phyloP scores from a whole-genome alignment of 2,888 invertebrate species.

The Volucella bombylans region DNA sequence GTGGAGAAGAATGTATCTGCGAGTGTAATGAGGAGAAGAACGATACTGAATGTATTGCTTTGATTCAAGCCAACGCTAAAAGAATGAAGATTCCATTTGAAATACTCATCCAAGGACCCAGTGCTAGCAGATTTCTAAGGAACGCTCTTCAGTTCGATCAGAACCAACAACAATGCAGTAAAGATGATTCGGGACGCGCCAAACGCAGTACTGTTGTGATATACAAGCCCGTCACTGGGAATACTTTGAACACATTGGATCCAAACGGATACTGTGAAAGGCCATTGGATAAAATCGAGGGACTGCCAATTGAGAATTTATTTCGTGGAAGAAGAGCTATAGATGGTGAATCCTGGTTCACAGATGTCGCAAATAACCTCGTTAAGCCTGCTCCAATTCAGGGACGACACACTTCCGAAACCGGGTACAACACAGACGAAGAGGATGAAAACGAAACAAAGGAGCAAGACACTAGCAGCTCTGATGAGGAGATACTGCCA shows the following conservation, averaged over 20 bases:
- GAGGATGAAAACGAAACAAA: neutral
- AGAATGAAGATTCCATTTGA: constrained; percentile 79
- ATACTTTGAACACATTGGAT: constrained; percentile 39
- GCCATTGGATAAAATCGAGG: constrained; percentile 32
- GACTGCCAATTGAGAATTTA: constrained; percentile 15
- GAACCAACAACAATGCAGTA: constrained; percentile 72
- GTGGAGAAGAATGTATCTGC: constrained; percentile 82
- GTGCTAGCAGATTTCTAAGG: constrained; percentile 79
- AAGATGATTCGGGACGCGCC: constrained; percentile 72
- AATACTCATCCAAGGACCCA: constrained; percentile 81
- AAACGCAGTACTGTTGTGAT: constrained; percentile 80
- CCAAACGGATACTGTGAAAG: constrained; percentile 68
- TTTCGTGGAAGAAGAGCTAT: constrained; percentile 77
- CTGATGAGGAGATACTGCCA: constrained; percentile 26
- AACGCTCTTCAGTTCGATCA: constrained; percentile 80
- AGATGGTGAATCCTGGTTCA: constrained; percentile 79
- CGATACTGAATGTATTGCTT: constrained; percentile 79
- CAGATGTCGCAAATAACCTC: constrained; percentile 77
- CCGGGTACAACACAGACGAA: neutral
- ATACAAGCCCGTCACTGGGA: constrained; percentile 77
- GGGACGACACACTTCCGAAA: constrained; percentile 17
- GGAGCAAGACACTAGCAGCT: neutral
- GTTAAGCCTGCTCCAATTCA: constrained; percentile 79
- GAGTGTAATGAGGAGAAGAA: constrained; percentile 80
- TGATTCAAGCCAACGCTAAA: constrained; percentile 79